Evolutionary conservation across 1,140 invertebrate species (phyloP), one percentile per base, ranked within the genome.

Genomic region (Lanistes nyassanus): DNA sequence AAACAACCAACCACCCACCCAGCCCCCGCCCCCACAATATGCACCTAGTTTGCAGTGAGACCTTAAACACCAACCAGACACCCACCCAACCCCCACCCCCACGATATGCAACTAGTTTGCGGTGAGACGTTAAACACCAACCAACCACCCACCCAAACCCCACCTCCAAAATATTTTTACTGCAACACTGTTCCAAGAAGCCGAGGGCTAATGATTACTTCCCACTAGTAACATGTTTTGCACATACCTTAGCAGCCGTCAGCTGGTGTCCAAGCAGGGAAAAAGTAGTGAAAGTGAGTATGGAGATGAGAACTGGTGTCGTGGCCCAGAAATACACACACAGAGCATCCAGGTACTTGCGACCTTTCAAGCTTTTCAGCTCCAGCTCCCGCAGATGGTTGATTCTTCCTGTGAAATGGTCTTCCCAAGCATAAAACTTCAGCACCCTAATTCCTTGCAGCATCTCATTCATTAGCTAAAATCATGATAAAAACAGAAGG

Each of bases 301-400:
- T 93, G 2, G 96, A 94, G 78, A 99, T 97, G 2, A 99, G 84
- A 62, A 99, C 95, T 0, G 98, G 98, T n/a, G 98, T 99, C 11
- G 96, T 97, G 1, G 98, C 98, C 98, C 98, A 99, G 87, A 99
- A 96, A 88, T 97, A 99, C 2, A 99, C 98, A 90, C 98, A 99
- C 65, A 98, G 88, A n/a, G 98, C 98, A 91, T 99, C 98, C 76
- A 99, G 88, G 90, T 99, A 99, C 90, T 99, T 99, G 78, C 96
- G 91, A 26, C 93, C 93, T 78, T 84, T 87, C 42, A 89, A 69
- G 81, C 84, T 86, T 53, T 82, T 81, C 36, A 90, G 76, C 78
- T 89, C 88, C 26, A 84, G 81, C 42, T 80, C 72, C 72, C 87
- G 58, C 21, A 87, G 72, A 31, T 87, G 79, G 74, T 91, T 88